These are phyloP conservation scores for Periparus ater DNA, from an alignment of 2,797 vertebrate species.

Conservation along the genomic window DNA sequence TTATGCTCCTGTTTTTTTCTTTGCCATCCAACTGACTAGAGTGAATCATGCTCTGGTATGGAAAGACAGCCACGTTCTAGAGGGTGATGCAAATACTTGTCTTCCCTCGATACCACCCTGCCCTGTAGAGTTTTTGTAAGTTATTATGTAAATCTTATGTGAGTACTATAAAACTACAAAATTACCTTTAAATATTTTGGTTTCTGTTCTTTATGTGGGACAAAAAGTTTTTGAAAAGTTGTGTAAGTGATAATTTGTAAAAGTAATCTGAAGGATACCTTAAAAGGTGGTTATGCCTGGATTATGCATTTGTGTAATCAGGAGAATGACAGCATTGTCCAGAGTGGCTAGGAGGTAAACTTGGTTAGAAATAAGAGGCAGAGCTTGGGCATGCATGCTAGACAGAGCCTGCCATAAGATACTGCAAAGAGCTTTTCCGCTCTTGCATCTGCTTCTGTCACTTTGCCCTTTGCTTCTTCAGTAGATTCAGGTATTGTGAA, in stretches of 20 bases:
- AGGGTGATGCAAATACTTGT: not conserved
- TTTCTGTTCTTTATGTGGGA: not conserved
- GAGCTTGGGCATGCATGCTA: not conserved
- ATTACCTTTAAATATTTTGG: accelerated
- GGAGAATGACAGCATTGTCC: not conserved
- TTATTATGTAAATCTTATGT: not conserved
- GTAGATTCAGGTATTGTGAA: not conserved
- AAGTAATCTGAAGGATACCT: not conserved
- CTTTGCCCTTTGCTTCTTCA: not conserved
- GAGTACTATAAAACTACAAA: not conserved
- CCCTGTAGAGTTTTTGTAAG: not conserved
- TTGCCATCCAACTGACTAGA: not conserved
- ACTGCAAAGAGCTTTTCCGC: not conserved
- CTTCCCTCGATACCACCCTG: not conserved
- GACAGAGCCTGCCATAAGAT: not conserved
- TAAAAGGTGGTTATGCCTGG: not conserved
- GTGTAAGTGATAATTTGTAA: not conserved
- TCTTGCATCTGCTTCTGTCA: not conserved
- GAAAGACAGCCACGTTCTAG: not conserved
- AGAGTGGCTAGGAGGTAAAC: not conserved
- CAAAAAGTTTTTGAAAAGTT: not conserved
- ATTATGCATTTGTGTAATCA: not conserved
- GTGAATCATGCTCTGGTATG: not conserved
- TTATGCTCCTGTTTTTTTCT: not conserved
- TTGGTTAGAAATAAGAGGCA: not conserved